A percentile compares a stretch with the other conserved stretches of the same genome.
Evolutionary conservation across 2,113 vertebrate genomes (phyloP).

Genomic region (Rhea americana): DNA sequence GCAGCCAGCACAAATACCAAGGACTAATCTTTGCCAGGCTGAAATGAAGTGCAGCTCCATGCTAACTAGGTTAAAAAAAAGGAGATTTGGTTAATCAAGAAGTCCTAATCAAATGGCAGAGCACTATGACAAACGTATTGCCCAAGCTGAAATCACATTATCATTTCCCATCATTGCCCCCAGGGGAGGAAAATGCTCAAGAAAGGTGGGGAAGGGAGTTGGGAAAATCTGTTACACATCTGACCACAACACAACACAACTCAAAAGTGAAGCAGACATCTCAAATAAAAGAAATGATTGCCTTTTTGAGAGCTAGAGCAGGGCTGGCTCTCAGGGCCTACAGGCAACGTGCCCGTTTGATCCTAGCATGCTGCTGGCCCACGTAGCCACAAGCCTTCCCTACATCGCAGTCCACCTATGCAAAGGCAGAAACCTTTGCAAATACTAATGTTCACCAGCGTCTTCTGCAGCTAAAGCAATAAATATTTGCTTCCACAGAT

Average conservation of each 20-base stretch:
- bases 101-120: not conserved
- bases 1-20: not conserved
- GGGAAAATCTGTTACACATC: not conserved
- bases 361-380: not conserved
- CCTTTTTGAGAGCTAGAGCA: not conserved
- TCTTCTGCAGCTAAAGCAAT: conserved; percentile 13
- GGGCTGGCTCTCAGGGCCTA: not conserved
- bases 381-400: not conserved
- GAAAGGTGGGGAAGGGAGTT: not conserved
- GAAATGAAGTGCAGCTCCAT: not conserved
- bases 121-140: accelerated
- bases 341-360: not conserved
- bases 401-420: not conserved
- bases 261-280: not conserved
- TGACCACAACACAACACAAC: not conserved
- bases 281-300: accelerated
- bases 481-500: conserved; percentile 16
- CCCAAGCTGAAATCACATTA: accelerated
- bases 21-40: not conserved
- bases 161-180: not conserved
- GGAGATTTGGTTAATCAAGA: accelerated
- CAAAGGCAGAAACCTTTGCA: not conserved
- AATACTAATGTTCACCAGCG: conserved; percentile 28
- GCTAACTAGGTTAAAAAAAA: not conserved
- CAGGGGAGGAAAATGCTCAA: accelerated